Evolutionary conservation across 2,888 invertebrate species (phyloP).

Genomic region (Cryptocephalus moraei): DNA sequence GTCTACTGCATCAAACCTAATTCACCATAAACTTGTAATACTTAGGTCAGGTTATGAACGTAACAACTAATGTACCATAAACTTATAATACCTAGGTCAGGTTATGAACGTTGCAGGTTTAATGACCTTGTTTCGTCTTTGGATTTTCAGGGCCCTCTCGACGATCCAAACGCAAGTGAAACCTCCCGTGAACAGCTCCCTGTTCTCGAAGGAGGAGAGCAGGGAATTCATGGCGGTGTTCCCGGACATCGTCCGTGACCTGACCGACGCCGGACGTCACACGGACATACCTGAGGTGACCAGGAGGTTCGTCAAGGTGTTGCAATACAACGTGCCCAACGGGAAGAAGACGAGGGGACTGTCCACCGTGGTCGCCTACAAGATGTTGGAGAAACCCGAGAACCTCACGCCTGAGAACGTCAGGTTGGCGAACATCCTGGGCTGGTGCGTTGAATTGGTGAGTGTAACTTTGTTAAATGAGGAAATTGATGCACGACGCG

Average conservation of each 20-base stretch:
- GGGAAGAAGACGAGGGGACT: constrained; percentile 81
- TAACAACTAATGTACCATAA: no score
- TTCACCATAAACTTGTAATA: no score
- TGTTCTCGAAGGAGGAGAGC: constrained; percentile 68
- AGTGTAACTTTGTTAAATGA: no score
- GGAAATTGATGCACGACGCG: no score
- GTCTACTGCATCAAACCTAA: no score
- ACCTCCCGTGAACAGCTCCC: constrained; percentile 48
- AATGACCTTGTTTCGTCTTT: not conserved
- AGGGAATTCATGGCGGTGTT: constrained; percentile 82
- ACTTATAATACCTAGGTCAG: no score
- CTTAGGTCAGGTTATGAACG: no score
- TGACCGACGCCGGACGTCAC: constrained; percentile 66
- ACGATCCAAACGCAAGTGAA: constrained; percentile 52
- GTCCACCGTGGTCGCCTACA: constrained; percentile 64
- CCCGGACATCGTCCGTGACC: constrained; percentile 76
- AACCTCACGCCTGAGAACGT: constrained; percentile 67
- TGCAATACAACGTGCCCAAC: constrained; percentile 85
- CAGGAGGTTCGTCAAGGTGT: constrained; percentile 63
- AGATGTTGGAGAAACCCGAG: constrained; percentile 55
- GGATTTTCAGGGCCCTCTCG: constrained; percentile 41
- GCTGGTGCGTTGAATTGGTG: constrained; percentile 95
- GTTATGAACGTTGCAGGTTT: no score
- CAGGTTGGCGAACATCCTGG: constrained; percentile 70
- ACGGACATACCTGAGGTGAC: constrained; percentile 69